A percentile compares a stretch with the other conserved stretches of the same genome.
Evolutionary conservation across 2,888 invertebrate genomes (phyloP).

Genomic region (Acleris laterana): DNA sequence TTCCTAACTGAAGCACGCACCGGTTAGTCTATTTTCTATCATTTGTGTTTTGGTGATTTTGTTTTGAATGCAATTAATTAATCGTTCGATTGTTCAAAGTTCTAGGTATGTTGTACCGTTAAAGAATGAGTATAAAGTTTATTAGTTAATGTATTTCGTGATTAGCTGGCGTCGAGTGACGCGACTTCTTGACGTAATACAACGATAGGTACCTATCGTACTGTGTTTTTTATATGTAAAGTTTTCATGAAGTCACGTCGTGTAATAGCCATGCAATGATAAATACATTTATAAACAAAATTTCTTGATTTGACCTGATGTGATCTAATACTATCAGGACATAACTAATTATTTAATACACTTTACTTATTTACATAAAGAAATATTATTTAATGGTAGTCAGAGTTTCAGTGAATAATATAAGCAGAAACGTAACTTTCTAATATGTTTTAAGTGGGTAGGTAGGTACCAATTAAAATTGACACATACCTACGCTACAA

Average conservation of each 20-base stretch:
- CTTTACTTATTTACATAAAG: too few species aligned
- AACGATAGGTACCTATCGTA: constrained; percentile 8
- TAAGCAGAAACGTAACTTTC: too few species aligned
- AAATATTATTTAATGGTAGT: too few species aligned
- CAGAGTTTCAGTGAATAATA: too few species aligned
- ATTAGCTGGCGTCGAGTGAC: constrained; percentile 24
- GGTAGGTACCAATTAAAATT: too few species aligned
- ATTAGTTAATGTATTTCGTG: constrained; percentile 28
- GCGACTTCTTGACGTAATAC: constrained; percentile 25
- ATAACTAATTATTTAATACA: too few species aligned
- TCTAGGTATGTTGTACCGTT: constrained; percentile 3
- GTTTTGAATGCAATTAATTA: background rate
- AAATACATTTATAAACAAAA: background rate
- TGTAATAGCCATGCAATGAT: background rate
- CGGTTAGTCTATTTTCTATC: background rate
- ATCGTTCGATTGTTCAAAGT: background rate
- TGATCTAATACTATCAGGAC: background rate
- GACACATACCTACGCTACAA: background rate
- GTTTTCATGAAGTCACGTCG: background rate
- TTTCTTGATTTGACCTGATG: background rate
- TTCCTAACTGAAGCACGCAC: too few species aligned
- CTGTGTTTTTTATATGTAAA: background rate
- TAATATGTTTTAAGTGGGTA: too few species aligned
- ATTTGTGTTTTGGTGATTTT: background rate
- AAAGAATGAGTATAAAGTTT: constrained; percentile 9